A percentile compares a stretch with the other conserved stretches of the same genome.
These are phyloP conservation scores for Apodemia hepburni DNA, from an alignment of 2,888 invertebrate species.

Conservation along the genomic window DNA sequence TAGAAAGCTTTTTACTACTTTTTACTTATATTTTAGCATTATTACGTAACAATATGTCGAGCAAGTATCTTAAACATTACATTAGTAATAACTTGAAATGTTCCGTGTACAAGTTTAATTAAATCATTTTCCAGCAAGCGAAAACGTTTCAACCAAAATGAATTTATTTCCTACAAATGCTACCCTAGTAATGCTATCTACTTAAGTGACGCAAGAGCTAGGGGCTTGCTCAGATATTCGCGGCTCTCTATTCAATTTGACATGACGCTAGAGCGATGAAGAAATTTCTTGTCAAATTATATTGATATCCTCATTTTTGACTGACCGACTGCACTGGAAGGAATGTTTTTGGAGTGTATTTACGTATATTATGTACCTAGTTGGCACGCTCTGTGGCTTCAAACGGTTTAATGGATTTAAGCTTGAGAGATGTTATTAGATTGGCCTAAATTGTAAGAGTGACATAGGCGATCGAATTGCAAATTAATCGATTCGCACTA, in stretches of 20 bases:
- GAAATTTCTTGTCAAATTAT: constrained; percentile 2
- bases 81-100: neutral
- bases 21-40: too few species aligned
- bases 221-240: constrained; percentile 12
- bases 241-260: constrained; percentile 9
- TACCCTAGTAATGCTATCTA: constrained; percentile 30
- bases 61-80: neutral
- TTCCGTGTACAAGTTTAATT: constrained; percentile 12
- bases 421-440: too few species aligned
- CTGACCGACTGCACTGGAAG: too few species aligned
- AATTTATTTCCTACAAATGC: constrained; percentile 34
- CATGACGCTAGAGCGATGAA: neutral
- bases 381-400: too few species aligned
- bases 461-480: too few species aligned
- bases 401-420: too few species aligned
- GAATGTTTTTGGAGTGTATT: too few species aligned
- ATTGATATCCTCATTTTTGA: neutral
- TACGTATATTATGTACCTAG: too few species aligned
- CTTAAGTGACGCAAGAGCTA: constrained; percentile 30
- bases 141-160: constrained; percentile 29
- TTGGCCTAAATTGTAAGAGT: too few species aligned
- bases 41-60: neutral
- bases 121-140: constrained; percentile 13
- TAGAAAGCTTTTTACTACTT: too few species aligned
- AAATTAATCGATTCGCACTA: too few species aligned